Percentiles rank a stretch among this genome's conserved stretches.
phyloP scores from a whole-genome alignment of 2,113 vertebrate genomes.

The Cottus gobio region DNA sequence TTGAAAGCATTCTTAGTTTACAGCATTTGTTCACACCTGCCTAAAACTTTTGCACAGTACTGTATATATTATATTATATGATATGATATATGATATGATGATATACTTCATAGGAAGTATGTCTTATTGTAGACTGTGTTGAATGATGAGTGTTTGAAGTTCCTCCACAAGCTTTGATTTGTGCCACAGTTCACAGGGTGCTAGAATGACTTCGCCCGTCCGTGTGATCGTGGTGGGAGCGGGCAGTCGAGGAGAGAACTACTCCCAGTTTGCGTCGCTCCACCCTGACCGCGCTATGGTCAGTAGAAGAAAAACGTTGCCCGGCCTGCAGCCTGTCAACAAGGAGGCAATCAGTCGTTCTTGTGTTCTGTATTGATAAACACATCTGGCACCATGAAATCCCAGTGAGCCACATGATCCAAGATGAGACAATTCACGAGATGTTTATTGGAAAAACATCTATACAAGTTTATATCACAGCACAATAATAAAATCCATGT shows the following conservation, averaged over 20 bases:
- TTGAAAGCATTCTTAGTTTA: no score
- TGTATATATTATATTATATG: no score
- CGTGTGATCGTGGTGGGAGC: constrained; percentile 83
- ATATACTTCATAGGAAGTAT: no score
- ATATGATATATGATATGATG: no score
- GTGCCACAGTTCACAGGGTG: constrained; percentile 43
- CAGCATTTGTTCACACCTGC: no score
- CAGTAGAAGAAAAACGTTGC: neutral
- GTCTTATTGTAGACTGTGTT: neutral
- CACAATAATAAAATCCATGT: neutral
- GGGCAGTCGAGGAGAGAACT: constrained; percentile 79
- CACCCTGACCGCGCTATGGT: constrained; percentile 82
- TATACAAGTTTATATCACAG: neutral
- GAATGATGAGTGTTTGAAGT: neutral
- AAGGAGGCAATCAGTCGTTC: neutral
- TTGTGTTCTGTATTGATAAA: neutral
- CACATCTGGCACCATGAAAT: neutral
- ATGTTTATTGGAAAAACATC: neutral
- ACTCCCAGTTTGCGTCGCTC: constrained; percentile 75
- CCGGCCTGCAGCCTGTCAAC: neutral
- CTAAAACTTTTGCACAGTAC: no score
- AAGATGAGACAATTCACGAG: neutral
- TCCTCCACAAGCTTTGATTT: neutral
- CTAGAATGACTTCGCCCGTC: constrained; percentile 75
- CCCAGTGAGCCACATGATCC: neutral